Evolutionary conservation across 1,140 invertebrate genomes (phyloP).

Genomic region (Drosophila seguyi): DNA sequence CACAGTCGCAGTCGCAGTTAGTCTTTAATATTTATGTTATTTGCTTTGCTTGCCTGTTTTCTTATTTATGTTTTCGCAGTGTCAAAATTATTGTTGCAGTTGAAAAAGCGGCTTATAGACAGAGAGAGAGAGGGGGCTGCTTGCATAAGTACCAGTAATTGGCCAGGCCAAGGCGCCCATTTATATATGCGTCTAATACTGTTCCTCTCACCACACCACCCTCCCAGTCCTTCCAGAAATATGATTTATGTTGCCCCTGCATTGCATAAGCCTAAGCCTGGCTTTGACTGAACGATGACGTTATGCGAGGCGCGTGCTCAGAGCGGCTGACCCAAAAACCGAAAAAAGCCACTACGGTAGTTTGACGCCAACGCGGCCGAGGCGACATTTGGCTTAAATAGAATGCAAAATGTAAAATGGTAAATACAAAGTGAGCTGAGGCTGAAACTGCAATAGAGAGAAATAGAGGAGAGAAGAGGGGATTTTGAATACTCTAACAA

Average conservation of each 20-base stretch:
- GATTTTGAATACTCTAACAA: slow-evolving; percentile 8
- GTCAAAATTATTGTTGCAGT: slow-evolving; percentile 49
- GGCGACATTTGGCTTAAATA: slow-evolving; percentile 53
- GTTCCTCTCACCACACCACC: not conserved
- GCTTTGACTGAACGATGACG: slow-evolving; percentile 44
- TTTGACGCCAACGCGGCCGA: slow-evolving; percentile 68
- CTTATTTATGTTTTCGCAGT: slow-evolving; percentile 62
- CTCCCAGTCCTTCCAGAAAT: slow-evolving; percentile 15
- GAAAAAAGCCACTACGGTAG: slow-evolving; percentile 55
- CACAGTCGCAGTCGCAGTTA: slow-evolving; percentile 33
- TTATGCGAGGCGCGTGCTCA: slow-evolving; percentile 66
- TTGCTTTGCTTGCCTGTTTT: slow-evolving; percentile 5
- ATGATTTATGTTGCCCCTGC: slow-evolving; percentile 60
- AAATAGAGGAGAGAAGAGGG: not conserved
- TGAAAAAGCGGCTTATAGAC: slow-evolving; percentile 28
- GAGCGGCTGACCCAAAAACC: slow-evolving; percentile 68
- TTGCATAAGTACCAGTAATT: slow-evolving; percentile 54
- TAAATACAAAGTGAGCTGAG: slow-evolving; percentile 19
- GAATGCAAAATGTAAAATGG: slow-evolving; percentile 44
- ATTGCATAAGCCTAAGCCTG: slow-evolving; percentile 63
- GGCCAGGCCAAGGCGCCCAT: slow-evolving; percentile 47
- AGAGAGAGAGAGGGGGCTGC: not conserved
- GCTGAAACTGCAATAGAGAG: slow-evolving; percentile 20
- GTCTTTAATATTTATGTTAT: slow-evolving; percentile 47
- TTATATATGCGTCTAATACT: slow-evolving; percentile 20